A percentile compares a stretch with the other conserved stretches of the same genome.
These are phyloP conservation scores for Pelodiscus sinensis DNA, from an alignment of 2,113 vertebrate species.

Conservation along the genomic window DNA sequence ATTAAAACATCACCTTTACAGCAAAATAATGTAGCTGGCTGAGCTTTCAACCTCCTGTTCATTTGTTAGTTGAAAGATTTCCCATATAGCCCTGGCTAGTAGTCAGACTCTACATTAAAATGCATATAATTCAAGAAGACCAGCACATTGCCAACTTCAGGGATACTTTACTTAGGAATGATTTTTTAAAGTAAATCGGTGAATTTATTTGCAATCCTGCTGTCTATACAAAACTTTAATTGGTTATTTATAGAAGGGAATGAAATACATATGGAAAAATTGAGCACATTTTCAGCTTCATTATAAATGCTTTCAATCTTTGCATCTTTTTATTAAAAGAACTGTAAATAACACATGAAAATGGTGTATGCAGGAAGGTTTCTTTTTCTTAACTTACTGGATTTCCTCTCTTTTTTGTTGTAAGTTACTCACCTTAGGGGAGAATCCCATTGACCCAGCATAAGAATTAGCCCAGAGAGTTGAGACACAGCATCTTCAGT, in stretches of 20 bases:
- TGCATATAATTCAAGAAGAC: slow-evolving; percentile 39
- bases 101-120: slow-evolving; percentile 35
- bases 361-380: not conserved
- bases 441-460: not conserved
- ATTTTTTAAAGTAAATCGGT: not conserved
- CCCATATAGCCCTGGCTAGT: slow-evolving; percentile 38
- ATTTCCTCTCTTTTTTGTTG: not conserved
- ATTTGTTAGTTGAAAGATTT: slow-evolving; percentile 56
- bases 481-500: not conserved
- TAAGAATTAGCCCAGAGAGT: not conserved
- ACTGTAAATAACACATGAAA: slow-evolving; percentile 8
- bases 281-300: not conserved
- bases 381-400: not conserved
- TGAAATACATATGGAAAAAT: not conserved
- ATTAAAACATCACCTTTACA: slow-evolving; percentile 51
- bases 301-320: not conserved
- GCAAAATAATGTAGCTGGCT: slow-evolving; percentile 10
- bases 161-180: slow-evolving; percentile 13
- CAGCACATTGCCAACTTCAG: not conserved
- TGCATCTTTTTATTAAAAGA: slow-evolving; percentile 9
- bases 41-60: slow-evolving; percentile 27
- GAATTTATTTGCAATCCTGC: not conserved
- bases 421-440: not conserved
- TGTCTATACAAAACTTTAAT: slow-evolving; percentile 10
- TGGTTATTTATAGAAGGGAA: slow-evolving; percentile 28